Percentiles rank a stretch among this genome's conserved stretches.
Evolutionary conservation across 2,797 vertebrate species (phyloP).

Genomic region (Girardinus metallicus): DNA sequence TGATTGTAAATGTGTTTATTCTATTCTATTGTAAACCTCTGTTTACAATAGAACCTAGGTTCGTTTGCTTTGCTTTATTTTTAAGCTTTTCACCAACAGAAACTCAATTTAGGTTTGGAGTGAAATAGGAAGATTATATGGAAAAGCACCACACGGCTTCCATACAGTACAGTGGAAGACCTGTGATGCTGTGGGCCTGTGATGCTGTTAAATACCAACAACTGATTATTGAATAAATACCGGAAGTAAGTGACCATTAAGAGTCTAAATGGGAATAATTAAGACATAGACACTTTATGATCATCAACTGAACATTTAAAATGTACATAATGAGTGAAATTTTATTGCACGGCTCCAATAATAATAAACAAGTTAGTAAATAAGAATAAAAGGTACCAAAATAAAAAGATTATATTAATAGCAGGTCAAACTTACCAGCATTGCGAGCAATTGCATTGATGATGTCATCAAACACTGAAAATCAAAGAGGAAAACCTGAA

Average conservation of each 20-base stretch:
- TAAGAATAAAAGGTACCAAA: no score
- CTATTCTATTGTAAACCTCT: not conserved
- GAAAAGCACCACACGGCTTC: not conserved
- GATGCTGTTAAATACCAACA: no score
- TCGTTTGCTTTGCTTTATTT: not conserved
- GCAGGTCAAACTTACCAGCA: conserved; percentile 81
- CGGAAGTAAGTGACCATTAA: not conserved
- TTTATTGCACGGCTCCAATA: no score
- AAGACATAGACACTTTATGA: no score
- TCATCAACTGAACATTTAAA: no score
- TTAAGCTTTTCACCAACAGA: not conserved
- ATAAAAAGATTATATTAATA: no score
- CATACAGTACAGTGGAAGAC: not conserved
- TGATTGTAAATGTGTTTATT: no score
- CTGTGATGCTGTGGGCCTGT: not conserved
- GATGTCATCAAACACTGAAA: conserved; percentile 92
- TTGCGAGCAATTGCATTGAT: conserved; percentile 88
- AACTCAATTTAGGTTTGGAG: not conserved
- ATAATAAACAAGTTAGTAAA: no score
- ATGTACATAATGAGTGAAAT: no score
- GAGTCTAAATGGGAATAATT: not conserved
- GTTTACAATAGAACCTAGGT: no score
- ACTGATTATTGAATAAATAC: not conserved
- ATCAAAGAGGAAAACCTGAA: conserved; percentile 25
- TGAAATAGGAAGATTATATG: not conserved